phyloP scores from a whole-genome alignment of 2,797 vertebrate species.

The Meda fulgida region DNA sequence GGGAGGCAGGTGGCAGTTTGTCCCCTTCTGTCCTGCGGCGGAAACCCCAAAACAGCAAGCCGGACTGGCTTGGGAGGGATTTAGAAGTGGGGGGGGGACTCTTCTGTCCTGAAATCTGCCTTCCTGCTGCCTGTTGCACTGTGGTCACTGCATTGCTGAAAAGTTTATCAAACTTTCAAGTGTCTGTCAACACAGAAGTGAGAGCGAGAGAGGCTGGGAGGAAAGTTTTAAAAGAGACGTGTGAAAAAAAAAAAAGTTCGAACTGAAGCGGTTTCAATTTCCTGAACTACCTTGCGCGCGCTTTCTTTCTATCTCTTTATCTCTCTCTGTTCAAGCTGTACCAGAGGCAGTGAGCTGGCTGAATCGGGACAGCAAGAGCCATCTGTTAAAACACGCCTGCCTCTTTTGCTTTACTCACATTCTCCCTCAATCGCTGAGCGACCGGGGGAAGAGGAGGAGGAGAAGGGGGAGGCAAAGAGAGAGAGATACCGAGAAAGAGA shows the following conservation, averaged over 20 bases:
- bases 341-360: conserved; percentile 65
- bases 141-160: background rate
- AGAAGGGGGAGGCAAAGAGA: conserved; percentile 42
- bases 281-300: conserved; percentile 24
- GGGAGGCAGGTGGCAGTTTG: conserved; percentile 61
- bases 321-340: conserved; percentile 47
- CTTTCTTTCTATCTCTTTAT: conserved; percentile 37
- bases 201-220: conserved; percentile 35
- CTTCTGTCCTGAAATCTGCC: conserved; percentile 25
- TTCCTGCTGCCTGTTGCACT: conserved; percentile 29
- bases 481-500: conserved; percentile 37
- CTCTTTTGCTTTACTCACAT: conserved; percentile 64
- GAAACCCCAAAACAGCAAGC: conserved; percentile 41
- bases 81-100: conserved; percentile 4
- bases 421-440: conserved; percentile 49
- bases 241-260: conserved; percentile 52
- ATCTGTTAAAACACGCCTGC: conserved; percentile 75
- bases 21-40: conserved; percentile 44
- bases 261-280: conserved; percentile 58
- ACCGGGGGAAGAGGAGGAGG: conserved; percentile 41
- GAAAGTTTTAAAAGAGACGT: conserved; percentile 56
- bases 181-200: conserved; percentile 47
- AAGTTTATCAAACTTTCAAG: conserved; percentile 41
- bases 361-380: conserved; percentile 68
- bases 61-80: background rate